phyloP scores from a whole-genome alignment of 2,113 vertebrate genomes.

The Ranitomeya variabilis region DNA sequence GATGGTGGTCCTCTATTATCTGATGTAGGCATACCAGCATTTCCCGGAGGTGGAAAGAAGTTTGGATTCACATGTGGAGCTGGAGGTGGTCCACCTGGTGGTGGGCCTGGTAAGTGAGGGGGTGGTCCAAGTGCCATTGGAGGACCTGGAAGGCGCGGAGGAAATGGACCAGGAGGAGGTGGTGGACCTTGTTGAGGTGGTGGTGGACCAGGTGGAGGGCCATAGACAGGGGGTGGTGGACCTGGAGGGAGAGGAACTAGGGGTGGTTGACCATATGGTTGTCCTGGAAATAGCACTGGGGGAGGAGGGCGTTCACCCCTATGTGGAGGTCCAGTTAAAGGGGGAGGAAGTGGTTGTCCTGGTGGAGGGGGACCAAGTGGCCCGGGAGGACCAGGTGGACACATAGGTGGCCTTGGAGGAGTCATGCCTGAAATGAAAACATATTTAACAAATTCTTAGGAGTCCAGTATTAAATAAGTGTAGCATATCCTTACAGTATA shows the following conservation, averaged over 20 bases:
- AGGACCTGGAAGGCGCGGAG: conserved; percentile 90
- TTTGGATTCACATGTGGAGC: conserved; percentile 98
- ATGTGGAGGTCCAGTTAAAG: conserved; percentile 89
- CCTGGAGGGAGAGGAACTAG: conserved; percentile 93
- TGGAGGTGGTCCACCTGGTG: conserved; percentile 94
- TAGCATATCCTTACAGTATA: no score
- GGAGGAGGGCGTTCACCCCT: conserved; percentile 95
- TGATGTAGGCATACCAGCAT: conserved; percentile 90
- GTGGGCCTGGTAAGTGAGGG: conserved; percentile 94
- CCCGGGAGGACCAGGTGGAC: conserved; percentile 92
- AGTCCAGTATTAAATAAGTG: no score
- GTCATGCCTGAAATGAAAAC: conserved; percentile 79
- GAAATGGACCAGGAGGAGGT: conserved; percentile 91
- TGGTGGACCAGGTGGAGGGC: conserved; percentile 90
- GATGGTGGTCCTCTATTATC: conserved; percentile 92
- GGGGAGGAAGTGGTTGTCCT: conserved; percentile 92
- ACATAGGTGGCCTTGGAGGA: conserved; percentile 91
- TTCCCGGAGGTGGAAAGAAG: conserved; percentile 96
- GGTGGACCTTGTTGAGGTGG: conserved; percentile 95
- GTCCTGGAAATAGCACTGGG: conserved; percentile 95
- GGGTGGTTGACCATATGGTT: conserved; percentile 94
- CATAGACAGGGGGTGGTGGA: conserved; percentile 93
- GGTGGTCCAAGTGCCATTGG: conserved; percentile 94
- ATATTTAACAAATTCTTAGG: background rate
- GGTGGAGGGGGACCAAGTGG: conserved; percentile 94